phyloP scores from a whole-genome alignment of 2,888 invertebrate genomes.

The Hydriomena furcata region DNA sequence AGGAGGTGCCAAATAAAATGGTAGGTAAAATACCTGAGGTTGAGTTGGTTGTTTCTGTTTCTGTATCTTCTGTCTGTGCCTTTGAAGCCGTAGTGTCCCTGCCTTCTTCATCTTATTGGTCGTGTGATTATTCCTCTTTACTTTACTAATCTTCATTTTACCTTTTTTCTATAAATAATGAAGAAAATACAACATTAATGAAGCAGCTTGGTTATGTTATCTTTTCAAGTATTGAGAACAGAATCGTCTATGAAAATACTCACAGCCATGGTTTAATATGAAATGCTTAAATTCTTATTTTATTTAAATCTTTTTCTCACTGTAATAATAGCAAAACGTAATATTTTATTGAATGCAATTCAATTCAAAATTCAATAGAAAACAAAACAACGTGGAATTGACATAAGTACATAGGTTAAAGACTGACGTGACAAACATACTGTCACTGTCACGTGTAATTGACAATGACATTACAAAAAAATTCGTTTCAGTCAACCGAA shows the following conservation, averaged over 20 bases:
- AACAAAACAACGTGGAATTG: slow-evolving; percentile 47
- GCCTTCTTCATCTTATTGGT: slow-evolving; percentile 83
- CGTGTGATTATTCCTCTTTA: slow-evolving; percentile 83
- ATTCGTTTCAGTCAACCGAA: too few species aligned
- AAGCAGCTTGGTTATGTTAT: slow-evolving; percentile 22
- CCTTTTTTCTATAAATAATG: slow-evolving; percentile 73
- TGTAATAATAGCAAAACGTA: too few species aligned
- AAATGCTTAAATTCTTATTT: not conserved
- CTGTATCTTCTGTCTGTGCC: slow-evolving; percentile 65
- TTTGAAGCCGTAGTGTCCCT: slow-evolving; percentile 76
- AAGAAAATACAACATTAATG: slow-evolving; percentile 10
- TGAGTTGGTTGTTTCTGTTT: slow-evolving; percentile 61
- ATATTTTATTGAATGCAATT: too few species aligned
- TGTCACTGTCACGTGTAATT: too few species aligned
- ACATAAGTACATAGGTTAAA: too few species aligned
- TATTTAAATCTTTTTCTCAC: too few species aligned
- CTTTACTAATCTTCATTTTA: slow-evolving; percentile 79
- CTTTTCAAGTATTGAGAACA: not conserved
- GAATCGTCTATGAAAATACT: slow-evolving; percentile 37
- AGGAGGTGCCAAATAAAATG: too few species aligned
- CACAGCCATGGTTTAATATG: slow-evolving; percentile 60
- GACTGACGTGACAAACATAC: too few species aligned
- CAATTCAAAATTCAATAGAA: slow-evolving; percentile 11
- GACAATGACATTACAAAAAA: too few species aligned
- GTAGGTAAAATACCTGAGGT: slow-evolving; percentile 37